phyloP scores from a whole-genome alignment of 2,113 vertebrate genomes.

The Microtus richardsoni region DNA sequence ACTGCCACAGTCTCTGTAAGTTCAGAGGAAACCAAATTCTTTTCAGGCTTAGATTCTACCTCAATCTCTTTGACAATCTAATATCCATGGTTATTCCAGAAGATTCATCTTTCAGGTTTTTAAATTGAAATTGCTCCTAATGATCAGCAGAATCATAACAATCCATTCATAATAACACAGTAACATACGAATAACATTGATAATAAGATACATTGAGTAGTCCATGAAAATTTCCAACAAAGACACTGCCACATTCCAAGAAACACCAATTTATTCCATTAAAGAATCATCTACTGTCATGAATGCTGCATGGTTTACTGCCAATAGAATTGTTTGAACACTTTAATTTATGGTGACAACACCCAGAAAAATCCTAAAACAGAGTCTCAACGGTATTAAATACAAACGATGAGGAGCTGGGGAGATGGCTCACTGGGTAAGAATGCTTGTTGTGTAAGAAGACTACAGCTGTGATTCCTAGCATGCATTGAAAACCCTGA shows the following conservation, averaged over 20 bases:
- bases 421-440: not conserved
- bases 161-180: not conserved
- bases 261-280: not conserved
- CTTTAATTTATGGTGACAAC: conserved; percentile 25
- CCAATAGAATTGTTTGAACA: not conserved
- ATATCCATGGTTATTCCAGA: not conserved
- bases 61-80: not conserved
- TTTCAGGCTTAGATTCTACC: not conserved
- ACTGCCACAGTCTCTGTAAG: not conserved
- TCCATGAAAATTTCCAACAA: not conserved
- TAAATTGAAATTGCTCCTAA: not conserved
- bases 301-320: not conserved
- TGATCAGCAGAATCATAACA: not conserved
- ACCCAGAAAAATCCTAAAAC: conserved; percentile 50
- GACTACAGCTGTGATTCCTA: not conserved
- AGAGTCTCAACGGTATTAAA: not conserved
- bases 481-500: not conserved
- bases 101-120: not conserved
- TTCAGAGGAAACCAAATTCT: not conserved
- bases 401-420: not conserved
- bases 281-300: not conserved
- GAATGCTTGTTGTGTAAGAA: not conserved
- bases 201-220: not conserved
- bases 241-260: not conserved
- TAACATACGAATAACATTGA: not conserved